phyloP scores from a whole-genome alignment of 2,888 invertebrate genomes.

The Cephus runcator region DNA sequence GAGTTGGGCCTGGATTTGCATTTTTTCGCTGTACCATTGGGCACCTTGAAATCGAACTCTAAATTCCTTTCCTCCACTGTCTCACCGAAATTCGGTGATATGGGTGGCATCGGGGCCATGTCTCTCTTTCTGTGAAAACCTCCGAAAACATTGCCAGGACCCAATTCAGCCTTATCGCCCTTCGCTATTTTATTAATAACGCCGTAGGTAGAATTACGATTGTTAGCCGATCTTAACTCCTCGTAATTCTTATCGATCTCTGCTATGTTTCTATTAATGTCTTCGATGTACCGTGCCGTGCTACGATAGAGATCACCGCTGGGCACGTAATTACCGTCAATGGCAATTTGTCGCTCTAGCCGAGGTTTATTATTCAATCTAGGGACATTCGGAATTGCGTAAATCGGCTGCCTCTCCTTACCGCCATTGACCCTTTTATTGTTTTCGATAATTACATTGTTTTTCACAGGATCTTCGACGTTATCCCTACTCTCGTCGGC shows the following conservation, averaged over 20 bases:
- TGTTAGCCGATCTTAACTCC: conserved; percentile 40
- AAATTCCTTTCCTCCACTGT: conserved; percentile 23
- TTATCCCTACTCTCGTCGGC: not conserved
- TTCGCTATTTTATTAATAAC: conserved; percentile 48
- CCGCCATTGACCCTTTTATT: conserved; percentile 12
- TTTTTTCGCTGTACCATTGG: conserved; percentile 16
- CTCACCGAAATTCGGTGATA: conserved; percentile 46
- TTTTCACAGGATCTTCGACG: not conserved
- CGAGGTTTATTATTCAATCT: conserved; percentile 22
- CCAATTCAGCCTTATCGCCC: conserved; percentile 13
- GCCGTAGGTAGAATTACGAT: conserved; percentile 42
- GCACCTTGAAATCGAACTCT: conserved; percentile 26
- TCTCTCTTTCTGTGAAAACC: conserved; percentile 46
- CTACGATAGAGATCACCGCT: conserved; percentile 56
- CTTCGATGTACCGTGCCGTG: conserved; percentile 57
- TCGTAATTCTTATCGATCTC: conserved; percentile 59
- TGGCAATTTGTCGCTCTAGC: conserved; percentile 12
- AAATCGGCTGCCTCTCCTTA: conserved; percentile 45
- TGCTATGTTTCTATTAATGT: conserved; percentile 57
- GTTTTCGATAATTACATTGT: not conserved
- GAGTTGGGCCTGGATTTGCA: conserved; percentile 39
- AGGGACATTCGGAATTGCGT: conserved; percentile 48
- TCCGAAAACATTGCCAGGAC: conserved; percentile 25
- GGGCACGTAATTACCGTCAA: conserved; percentile 55
- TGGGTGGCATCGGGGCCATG: conserved; percentile 58